A percentile compares a stretch with the other conserved stretches of the same genome.
Evolutionary conservation across 2,797 vertebrate genomes (phyloP).

Genomic region (Pseudomugil gertrudae): DNA sequence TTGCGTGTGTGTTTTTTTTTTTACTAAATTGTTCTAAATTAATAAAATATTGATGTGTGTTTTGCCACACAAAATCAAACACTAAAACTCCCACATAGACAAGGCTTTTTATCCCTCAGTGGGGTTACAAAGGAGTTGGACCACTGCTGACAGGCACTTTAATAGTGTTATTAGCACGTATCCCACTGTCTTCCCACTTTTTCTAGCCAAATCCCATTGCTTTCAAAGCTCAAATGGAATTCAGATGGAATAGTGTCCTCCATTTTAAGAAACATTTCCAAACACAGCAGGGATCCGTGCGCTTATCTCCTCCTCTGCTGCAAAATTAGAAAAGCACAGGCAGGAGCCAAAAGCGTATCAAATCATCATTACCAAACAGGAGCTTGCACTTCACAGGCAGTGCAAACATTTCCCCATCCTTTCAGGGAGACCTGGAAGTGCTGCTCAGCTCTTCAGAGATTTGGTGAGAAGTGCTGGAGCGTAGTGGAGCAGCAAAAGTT

Average conservation of each 20-base stretch:
- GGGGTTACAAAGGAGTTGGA: constrained; percentile 49
- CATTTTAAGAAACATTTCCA: constrained; percentile 61
- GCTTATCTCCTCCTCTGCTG: constrained; percentile 56
- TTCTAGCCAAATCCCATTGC: constrained; percentile 66
- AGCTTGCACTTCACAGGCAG: constrained; percentile 41
- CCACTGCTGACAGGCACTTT: constrained; percentile 69
- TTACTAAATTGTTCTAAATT: constrained; percentile 49
- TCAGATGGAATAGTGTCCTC: constrained; percentile 63
- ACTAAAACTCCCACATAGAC: constrained; percentile 39
- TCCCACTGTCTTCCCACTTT: constrained; percentile 60
- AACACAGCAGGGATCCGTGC: constrained; percentile 60
- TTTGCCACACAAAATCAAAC: constrained; percentile 53
- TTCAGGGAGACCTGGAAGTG: constrained; percentile 50
- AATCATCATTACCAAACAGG: constrained; percentile 66
- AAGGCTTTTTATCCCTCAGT: constrained; percentile 15
- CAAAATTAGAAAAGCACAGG: constrained; percentile 60
- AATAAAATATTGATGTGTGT: constrained; percentile 50
- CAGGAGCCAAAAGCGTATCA: constrained; percentile 62
- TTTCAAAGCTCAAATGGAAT: constrained; percentile 66
- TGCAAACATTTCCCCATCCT: constrained; percentile 46
- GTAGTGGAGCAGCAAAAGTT: constrained; percentile 69
- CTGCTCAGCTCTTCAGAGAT: constrained; percentile 60
- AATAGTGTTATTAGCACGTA: constrained; percentile 71
- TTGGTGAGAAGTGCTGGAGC: constrained; percentile 58
- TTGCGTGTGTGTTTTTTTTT: constrained; percentile 18